Evolutionary conservation across 1,140 invertebrate genomes (phyloP), one percentile per base, ranked within the genome.

Genomic region (Drosophila kurseongensis): DNA sequence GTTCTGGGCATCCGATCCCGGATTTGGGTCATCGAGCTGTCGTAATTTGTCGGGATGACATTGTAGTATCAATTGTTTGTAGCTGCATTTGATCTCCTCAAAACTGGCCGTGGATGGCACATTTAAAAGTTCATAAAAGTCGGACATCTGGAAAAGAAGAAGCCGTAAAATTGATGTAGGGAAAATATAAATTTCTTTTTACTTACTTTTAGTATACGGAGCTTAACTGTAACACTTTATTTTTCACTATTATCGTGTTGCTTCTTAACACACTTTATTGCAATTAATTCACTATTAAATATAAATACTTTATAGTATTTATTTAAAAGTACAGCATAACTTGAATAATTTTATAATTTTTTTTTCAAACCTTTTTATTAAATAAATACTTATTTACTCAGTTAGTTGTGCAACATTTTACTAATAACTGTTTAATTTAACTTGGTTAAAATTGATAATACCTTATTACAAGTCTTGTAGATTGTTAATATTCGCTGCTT

Each of bases 21-120:
- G 45, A 90, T 89, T 83, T 69, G 76, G 78, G 78, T 90, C 77
- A 68, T 63, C 32, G 9, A 59, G 62, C 57, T 91, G 88, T 63
- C 71, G 80, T 68, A 92, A 75, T 91, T 92, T 92, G 85, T 91
- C 90, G 50, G 90, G 91, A 91, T 92, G 91, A 90, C 84, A 91
- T 86, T 90, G 88, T 86, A 92, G 69, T 84, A 92, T 91, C 79
- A 91, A 83, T 79, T 91, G 84, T 44, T 91, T 92, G 76, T 91
- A 92, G 80, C 82, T 92, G 40, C 62, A 48, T 52, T 91, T 91
- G 55, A 92, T 78, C 77, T 92, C 88, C 36, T 91, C 91, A 40
- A 84, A 74, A 8, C 65, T 84, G 54, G 91, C 90, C 36, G 55
- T 84, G 54, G 84, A 40, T 6, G 45, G 9, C 16, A 72, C 73